phyloP scores from a whole-genome alignment of 1,140 invertebrate genomes.

The Ganaspis sp. region DNA sequence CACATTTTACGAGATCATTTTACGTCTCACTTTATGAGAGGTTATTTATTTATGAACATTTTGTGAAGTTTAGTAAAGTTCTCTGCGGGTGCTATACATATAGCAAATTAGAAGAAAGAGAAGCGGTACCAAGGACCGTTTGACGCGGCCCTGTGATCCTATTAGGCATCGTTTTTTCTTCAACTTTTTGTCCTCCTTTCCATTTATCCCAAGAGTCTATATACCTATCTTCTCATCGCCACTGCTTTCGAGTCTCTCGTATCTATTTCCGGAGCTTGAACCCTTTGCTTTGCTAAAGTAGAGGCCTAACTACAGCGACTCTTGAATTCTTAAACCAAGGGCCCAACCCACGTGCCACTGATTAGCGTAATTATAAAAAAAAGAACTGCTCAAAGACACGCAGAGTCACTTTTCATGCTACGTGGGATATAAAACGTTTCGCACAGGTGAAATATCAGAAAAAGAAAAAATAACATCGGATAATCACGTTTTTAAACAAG shows the following conservation, averaged over 20 bases:
- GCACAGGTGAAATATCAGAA: neutral
- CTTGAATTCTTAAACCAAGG: conserved; percentile 7
- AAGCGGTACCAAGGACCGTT: conserved; percentile 70
- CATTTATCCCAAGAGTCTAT: conserved; percentile 38
- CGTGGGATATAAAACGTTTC: neutral
- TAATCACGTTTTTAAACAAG: neutral
- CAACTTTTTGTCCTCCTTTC: conserved; percentile 53
- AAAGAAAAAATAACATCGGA: neutral
- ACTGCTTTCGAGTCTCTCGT: conserved; percentile 32
- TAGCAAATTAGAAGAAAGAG: conserved; percentile 47
- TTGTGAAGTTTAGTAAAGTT: neutral
- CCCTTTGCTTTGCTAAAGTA: conserved; percentile 34
- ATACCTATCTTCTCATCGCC: conserved; percentile 23
- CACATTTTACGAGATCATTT: too few species aligned
- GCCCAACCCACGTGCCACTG: conserved; percentile 70
- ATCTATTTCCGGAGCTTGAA: conserved; percentile 51
- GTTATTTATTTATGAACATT: neutral
- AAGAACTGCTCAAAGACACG: conserved; percentile 32
- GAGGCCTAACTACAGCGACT: too few species aligned
- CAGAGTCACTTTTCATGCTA: neutral
- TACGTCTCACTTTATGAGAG: neutral
- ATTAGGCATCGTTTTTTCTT: conserved; percentile 71
- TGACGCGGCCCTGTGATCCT: conserved; percentile 68
- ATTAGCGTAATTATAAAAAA: conserved; percentile 73
- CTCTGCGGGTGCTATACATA: neutral